Conservation (phyloP, 2,888 invertebrate species). For the Catocala fraxini region DNA sequence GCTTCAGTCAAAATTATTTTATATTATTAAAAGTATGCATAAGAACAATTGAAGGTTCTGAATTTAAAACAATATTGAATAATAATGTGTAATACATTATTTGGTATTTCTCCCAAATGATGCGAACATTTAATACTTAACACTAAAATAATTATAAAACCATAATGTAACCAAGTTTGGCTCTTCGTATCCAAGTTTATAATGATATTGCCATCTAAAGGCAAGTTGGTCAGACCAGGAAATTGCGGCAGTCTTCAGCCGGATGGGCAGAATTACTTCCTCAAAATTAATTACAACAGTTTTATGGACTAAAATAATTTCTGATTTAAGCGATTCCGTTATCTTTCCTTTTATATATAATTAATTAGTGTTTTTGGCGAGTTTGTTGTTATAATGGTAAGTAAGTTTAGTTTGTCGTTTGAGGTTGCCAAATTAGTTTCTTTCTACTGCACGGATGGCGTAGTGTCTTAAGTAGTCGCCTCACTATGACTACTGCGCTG, state of each 20-base stretch:
- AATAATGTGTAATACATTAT: no score
- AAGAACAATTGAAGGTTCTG: no score
- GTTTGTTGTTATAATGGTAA: no score
- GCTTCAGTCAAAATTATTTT: no score
- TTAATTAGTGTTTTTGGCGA: neutral
- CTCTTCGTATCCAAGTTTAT: conserved; percentile 35
- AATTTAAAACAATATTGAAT: no score
- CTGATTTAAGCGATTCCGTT: conserved; percentile 21
- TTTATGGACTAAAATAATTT: conserved; percentile 42
- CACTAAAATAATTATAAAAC: neutral
- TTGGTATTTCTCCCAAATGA: no score
- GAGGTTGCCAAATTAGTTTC: no score
- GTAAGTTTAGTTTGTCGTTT: no score
- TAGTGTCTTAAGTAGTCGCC: no score
- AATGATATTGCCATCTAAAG: conserved; percentile 29
- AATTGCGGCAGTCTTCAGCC: conserved; percentile 32
- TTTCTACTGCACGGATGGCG: no score
- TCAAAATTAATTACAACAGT: conserved; percentile 42
- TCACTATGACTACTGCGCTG: no score
- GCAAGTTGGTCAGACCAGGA: conserved; percentile 31
- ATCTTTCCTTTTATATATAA: conserved; percentile 5
- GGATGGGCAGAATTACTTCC: conserved; percentile 39
- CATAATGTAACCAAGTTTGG: conserved; percentile 15
- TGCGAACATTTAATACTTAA: neutral
- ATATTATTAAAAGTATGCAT: no score